Base-by-base conservation (phyloP, 2,888 invertebrate genomes). In the Gerris lacustris region DNA sequence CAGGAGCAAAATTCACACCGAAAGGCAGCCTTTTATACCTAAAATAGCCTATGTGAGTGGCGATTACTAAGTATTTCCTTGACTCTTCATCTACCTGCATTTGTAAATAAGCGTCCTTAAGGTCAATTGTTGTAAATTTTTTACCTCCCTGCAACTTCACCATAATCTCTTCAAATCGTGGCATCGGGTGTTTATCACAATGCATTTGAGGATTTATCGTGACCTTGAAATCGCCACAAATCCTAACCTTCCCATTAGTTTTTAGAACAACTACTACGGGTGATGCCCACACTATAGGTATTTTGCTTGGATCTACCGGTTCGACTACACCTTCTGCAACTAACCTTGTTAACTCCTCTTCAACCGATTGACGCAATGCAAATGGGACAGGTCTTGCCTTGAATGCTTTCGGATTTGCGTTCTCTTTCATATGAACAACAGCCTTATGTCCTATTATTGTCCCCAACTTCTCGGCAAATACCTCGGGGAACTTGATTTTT, bases 231-330 rank as follows among this genome's bases (percentile, higher is more conserved):
- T 55, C 55, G 9, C 31, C 75, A 71, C 75, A 77, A 15, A 77
- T 71, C 44, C 76, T 63, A 18, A 77, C 63, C 6, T 67, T 74
- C 2, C 75, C 76, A 66, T 74, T 75, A 67, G 73, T 72, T 68
- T 76, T 76, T 6, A 75, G 18, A 15, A 66, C 69, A 44, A 76
- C 64, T 2, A 76, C 75, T 17, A 75, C 71, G 2, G 76, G 75
- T 47, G 76, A 74, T 15, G 75, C 73, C 75, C 76, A 76, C 72
- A 75, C 73, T 64, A 75, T 76, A 6, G 73, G 73, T 17, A 69
- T 74, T 9, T 62, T 55, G 7, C 70, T 69, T 43, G 73, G 70
- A 62, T 77, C 72, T 2, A 76, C 73, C 18, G 73, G 75, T 74
- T 76, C 74, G 45, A 77, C 64, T 44, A 76, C 71, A 63, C 71